These are phyloP conservation scores for Podarcis siculus DNA, from an alignment of 2,797 vertebrate genomes.

Conservation along the genomic window DNA sequence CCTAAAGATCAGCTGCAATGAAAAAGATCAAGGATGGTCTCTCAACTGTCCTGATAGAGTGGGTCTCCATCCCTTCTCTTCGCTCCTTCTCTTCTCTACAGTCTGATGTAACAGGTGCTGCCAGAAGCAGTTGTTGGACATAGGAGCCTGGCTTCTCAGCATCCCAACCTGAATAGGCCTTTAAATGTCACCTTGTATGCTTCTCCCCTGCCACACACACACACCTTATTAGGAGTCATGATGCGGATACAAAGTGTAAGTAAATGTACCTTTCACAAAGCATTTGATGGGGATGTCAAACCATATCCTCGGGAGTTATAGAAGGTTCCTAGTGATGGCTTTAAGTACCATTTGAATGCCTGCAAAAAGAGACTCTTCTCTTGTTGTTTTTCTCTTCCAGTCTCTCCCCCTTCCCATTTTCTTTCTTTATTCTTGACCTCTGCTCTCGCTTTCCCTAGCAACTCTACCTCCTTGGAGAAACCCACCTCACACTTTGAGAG, in stretches of 20 bases:
- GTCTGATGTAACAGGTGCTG: not conserved
- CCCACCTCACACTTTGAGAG: not conserved
- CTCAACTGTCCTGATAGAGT: not conserved
- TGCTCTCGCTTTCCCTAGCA: slow-evolving; percentile 18
- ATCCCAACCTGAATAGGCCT: too few species aligned
- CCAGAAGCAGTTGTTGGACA: not conserved
- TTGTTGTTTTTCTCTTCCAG: not conserved
- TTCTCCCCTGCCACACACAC: not conserved
- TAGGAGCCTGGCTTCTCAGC: too few species aligned
- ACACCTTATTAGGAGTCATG: not conserved
- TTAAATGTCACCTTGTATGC: not conserved
- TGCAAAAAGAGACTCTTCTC: not conserved
- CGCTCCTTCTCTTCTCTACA: not conserved
- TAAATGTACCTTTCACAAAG: not conserved
- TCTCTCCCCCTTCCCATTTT: not conserved
- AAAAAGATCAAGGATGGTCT: not conserved
- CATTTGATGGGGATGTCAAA: not conserved
- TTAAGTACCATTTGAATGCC: slow-evolving; percentile 10
- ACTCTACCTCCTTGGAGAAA: slow-evolving; percentile 4
- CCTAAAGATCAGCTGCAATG: too few species aligned
- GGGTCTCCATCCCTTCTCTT: not conserved
- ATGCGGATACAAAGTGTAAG: not conserved
- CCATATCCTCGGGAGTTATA: not conserved
- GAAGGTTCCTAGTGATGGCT: slow-evolving; percentile 1
- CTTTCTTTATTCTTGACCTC: slow-evolving; percentile 17